These are phyloP conservation scores for Hippopotamyrus pictus DNA, from an alignment of 2,797 vertebrate species.

Conservation along the genomic window DNA sequence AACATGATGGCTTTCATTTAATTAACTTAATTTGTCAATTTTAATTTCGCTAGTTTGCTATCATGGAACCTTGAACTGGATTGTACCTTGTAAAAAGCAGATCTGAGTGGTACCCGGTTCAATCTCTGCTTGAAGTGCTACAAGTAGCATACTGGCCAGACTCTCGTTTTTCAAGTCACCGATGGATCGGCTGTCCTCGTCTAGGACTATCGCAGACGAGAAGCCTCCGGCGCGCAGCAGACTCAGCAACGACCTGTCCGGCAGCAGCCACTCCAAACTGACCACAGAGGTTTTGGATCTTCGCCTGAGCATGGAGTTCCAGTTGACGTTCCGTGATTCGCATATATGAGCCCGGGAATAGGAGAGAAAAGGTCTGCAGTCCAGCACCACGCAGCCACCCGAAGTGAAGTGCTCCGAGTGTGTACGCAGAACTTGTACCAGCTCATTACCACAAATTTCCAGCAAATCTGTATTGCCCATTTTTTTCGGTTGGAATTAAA, in stretches of 20 bases:
- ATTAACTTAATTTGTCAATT: background rate
- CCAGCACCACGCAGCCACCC: constrained; percentile 62
- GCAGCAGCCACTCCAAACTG: constrained; percentile 70
- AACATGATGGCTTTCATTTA: background rate
- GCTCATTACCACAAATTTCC: constrained; percentile 55
- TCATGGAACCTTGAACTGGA: background rate
- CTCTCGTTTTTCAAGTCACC: constrained; percentile 60
- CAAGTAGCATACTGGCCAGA: constrained; percentile 62
- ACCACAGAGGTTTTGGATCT: constrained; percentile 62
- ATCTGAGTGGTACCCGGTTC: constrained; percentile 47
- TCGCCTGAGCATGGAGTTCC: constrained; percentile 77
- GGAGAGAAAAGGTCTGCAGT: constrained; percentile 77
- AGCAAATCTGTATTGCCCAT: constrained; percentile 51
- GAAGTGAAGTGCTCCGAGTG: constrained; percentile 47
- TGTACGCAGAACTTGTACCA: constrained; percentile 57
- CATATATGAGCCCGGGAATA: constrained; percentile 65
- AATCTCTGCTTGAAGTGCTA: constrained; percentile 62
- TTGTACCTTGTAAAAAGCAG: constrained; percentile 71
- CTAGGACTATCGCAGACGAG: constrained; percentile 70
- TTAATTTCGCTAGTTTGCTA: background rate
- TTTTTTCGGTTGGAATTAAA: background rate
- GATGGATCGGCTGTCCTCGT: constrained; percentile 57
- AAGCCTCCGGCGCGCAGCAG: constrained; percentile 63
- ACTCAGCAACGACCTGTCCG: constrained; percentile 63
- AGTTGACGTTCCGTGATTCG: constrained; percentile 70